A percentile compares a stretch with the other conserved stretches of the same genome.
phyloP scores from a whole-genome alignment of 2,888 invertebrate species.

The Altica lythri region DNA sequence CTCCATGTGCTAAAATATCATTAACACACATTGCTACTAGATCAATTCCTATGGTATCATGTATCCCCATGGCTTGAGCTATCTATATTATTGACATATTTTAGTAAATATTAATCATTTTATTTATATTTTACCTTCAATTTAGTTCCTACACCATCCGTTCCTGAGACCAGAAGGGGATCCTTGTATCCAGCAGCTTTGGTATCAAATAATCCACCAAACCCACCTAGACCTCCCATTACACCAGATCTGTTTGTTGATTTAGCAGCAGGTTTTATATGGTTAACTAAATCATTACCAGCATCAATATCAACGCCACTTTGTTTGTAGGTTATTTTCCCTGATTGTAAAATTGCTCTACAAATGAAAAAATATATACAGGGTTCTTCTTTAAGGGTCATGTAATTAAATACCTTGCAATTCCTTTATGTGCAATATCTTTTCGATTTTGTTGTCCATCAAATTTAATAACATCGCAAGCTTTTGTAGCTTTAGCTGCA shows the following conservation, averaged over 20 bases:
- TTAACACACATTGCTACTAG: conserved; percentile 98
- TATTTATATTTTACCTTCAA: conserved; percentile 81
- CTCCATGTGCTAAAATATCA: conserved; percentile 93
- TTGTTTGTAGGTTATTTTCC: conserved; percentile 81
- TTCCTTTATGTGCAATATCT: conserved; percentile 89
- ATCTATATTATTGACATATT: conserved; percentile 65
- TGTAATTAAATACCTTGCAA: conserved; percentile 66
- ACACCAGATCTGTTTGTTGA: conserved; percentile 80
- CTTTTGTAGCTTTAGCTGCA: conserved; percentile 72
- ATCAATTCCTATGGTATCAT: conserved; percentile 89
- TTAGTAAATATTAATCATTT: conserved; percentile 3
- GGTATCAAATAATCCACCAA: conserved; percentile 90
- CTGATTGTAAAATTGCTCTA: conserved; percentile 62
- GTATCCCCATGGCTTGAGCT: conserved; percentile 77
- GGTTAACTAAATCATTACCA: conserved; percentile 82
- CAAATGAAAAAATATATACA: no score
- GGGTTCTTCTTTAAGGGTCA: no score
- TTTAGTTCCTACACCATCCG: conserved; percentile 97
- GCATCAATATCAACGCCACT: conserved; percentile 94
- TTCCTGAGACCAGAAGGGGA: conserved; percentile 89
- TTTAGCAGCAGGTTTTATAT: conserved; percentile 81
- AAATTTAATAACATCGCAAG: conserved; percentile 77
- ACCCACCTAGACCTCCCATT: conserved; percentile 85
- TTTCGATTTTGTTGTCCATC: conserved; percentile 83
- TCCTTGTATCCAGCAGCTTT: conserved; percentile 74